A percentile compares a stretch with the other conserved stretches of the same genome.
Conservation (phyloP, 2,888 invertebrate species). For the Sphaeridia pumilis region DNA sequence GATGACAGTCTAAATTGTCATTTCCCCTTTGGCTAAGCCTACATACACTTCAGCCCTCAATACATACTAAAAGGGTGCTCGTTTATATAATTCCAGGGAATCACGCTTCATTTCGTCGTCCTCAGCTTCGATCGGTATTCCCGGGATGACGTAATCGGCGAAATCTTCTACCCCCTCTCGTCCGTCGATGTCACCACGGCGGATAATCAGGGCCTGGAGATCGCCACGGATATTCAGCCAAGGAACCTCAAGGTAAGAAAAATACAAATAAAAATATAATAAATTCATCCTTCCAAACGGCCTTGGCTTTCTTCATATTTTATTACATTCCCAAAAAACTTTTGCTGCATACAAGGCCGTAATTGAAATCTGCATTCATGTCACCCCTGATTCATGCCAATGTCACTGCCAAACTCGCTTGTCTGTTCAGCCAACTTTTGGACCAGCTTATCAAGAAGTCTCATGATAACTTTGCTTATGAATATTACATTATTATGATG, state of each 20-base stretch:
- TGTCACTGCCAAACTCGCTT: background rate
- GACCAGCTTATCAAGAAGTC: too few relatives aligned
- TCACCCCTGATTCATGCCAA: background rate
- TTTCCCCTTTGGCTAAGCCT: too few relatives aligned
- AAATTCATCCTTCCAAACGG: background rate
- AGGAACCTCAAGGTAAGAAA: conserved; percentile 71
- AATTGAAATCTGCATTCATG: background rate
- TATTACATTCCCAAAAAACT: background rate
- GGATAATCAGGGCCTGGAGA: conserved; percentile 63
- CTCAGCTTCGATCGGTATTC: conserved; percentile 95
- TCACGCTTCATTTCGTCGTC: conserved; percentile 83
- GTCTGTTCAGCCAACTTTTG: too few relatives aligned
- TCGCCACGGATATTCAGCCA: conserved; percentile 81
- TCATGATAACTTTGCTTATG: background rate
- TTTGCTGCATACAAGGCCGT: background rate
- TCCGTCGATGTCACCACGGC: conserved; percentile 56
- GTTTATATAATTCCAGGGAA: conserved; percentile 46
- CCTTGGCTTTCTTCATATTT: background rate
- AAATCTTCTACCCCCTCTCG: conserved; percentile 76
- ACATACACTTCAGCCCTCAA: too few relatives aligned
- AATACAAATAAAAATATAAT: background rate
- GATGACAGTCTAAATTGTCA: background rate
- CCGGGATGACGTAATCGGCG: conserved; percentile 95
- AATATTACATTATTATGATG: background rate
- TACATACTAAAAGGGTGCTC: background rate